phyloP scores from a whole-genome alignment of 30 jellyfish, hydroid and myxozoan species.

The Rhopilema esculentum region DNA sequence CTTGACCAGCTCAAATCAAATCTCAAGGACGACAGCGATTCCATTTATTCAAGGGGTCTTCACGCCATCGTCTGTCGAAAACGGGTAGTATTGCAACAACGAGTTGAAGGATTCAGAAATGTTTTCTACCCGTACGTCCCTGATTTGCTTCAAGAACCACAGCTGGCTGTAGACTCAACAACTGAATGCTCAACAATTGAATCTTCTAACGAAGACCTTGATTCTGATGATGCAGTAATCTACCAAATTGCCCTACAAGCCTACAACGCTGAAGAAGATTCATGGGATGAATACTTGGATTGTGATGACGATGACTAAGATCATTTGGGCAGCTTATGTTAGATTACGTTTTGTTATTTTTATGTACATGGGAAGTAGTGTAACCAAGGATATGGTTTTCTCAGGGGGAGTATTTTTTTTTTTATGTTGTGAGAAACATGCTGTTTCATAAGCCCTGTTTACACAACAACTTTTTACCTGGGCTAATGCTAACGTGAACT shows the following conservation, averaged over 20 bases:
- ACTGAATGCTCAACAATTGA: neutral
- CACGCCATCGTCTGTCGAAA: slow-evolving; percentile 9
- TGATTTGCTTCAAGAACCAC: slow-evolving; percentile 4
- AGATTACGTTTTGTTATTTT: neutral
- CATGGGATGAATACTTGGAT: slow-evolving; percentile 16
- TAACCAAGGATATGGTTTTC: neutral
- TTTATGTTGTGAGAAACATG: neutral
- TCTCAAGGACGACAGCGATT: neutral
- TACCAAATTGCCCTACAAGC: slow-evolving; percentile 11
- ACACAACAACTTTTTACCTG: neutral
- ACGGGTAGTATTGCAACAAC: slow-evolving; percentile 4
- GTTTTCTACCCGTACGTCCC: slow-evolving; percentile 7
- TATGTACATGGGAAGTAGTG: neutral
- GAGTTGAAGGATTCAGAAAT: slow-evolving; percentile 11
- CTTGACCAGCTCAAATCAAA: neutral
- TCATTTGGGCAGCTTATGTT: neutral
- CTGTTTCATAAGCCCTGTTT: neutral
- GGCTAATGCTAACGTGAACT: neutral
- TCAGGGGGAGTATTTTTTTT: neutral
- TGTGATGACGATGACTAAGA: slow-evolving; percentile 2
- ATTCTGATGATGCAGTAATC: slow-evolving; percentile 13
- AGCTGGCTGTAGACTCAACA: neutral
- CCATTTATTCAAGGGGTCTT: slow-evolving; percentile 10
- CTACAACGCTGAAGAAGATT: slow-evolving; percentile 16
- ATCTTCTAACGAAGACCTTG: neutral